Conservation (phyloP, 2,113 vertebrate genomes). For the Oreochromis niloticus region DNA sequence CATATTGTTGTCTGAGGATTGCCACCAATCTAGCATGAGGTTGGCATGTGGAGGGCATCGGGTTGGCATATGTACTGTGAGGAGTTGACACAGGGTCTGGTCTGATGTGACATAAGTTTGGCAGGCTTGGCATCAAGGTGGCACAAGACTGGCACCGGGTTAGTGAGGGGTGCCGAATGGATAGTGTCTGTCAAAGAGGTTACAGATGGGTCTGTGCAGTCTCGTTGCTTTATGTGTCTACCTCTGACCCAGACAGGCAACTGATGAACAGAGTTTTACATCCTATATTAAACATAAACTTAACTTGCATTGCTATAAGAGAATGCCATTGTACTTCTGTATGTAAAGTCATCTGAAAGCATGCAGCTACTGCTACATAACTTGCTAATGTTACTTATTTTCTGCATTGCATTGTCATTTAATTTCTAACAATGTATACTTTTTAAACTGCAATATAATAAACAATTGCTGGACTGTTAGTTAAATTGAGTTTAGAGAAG, state of each 20-base stretch:
- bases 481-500: neutral
- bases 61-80: constrained; percentile 57
- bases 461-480: neutral
- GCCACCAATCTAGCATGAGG: constrained; percentile 57
- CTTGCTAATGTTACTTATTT: neutral
- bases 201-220: neutral
- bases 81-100: constrained; percentile 54
- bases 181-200: constrained; percentile 36
- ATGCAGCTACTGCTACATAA: neutral
- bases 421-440: fast-evolving
- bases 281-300: neutral
- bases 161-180: constrained; percentile 35
- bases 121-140: constrained; percentile 61
- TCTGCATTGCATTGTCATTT: neutral
- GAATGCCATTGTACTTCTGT: neutral
- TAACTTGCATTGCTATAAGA: neutral
- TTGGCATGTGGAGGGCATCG: constrained; percentile 56
- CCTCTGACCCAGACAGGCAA: neutral
- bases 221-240: neutral
- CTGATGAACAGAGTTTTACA: neutral
- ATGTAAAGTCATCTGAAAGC: neutral
- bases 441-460: neutral
- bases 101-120: constrained; percentile 67
- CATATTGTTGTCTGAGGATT: constrained; percentile 51
- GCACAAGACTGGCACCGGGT: constrained; percentile 55